Conservation (phyloP, 2,113 vertebrate species). For the Thermophis baileyi region DNA sequence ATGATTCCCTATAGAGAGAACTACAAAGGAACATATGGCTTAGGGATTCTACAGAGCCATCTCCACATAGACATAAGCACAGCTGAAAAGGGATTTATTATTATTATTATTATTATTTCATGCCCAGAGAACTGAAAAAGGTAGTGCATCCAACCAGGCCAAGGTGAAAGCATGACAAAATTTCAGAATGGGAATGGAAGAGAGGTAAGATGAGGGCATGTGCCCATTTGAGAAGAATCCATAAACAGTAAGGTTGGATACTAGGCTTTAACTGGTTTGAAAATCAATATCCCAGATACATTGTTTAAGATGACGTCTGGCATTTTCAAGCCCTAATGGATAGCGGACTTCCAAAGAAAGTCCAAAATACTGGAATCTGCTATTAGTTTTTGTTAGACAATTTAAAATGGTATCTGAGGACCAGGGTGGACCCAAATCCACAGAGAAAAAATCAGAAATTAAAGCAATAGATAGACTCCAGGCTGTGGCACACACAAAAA, state of each 20-base stretch:
- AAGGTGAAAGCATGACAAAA: neutral
- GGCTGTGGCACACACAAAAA: neutral
- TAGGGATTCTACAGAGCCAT: neutral
- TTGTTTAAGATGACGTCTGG: neutral
- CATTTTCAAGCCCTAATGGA: neutral
- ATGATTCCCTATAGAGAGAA: neutral
- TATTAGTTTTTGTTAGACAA: neutral
- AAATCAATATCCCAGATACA: neutral
- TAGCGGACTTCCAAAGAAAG: neutral
- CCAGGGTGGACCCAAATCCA: neutral
- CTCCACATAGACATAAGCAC: neutral
- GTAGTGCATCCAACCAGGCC: neutral
- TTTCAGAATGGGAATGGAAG: neutral
- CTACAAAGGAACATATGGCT: neutral
- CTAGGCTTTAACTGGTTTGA: neutral
- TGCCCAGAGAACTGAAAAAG: neutral
- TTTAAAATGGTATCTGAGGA: neutral
- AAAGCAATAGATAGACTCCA: neutral
- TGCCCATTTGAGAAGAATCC: neutral
- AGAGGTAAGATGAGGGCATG: neutral
- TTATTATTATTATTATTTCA: neutral
- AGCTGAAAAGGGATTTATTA: neutral
- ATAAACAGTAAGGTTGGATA: neutral
- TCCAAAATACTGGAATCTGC: neutral
- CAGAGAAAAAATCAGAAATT: neutral